phyloP scores from a whole-genome alignment of 2,113 vertebrate genomes.

The Eubucco bourcierii region DNA sequence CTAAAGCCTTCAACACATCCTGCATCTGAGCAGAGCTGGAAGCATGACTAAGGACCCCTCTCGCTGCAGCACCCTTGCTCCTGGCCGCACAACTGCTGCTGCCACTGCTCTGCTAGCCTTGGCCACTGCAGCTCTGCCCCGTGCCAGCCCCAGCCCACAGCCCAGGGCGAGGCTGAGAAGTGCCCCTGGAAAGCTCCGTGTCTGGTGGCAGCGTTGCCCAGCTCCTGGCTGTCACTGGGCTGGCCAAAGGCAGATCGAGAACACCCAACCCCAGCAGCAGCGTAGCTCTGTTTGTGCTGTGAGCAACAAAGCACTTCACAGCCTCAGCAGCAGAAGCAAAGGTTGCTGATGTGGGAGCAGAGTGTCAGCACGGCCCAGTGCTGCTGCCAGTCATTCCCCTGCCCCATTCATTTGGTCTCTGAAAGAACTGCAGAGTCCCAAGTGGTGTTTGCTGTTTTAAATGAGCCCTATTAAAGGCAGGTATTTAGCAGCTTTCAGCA shows the following conservation, averaged over 20 bases:
- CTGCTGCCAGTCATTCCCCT: slow-evolving; percentile 31
- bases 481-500: slow-evolving; percentile 55
- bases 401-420: slow-evolving; percentile 11
- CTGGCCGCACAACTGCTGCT: not conserved
- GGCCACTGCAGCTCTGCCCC: not conserved
- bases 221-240: not conserved
- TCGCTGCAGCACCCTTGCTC: fast-evolving
- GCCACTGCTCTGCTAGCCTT: not conserved
- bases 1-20: slow-evolving; percentile 36
- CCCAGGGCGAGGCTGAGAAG: not conserved
- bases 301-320: slow-evolving; percentile 44
- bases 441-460: slow-evolving; percentile 35
- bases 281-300: slow-evolving; percentile 11
- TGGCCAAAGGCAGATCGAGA: not conserved
- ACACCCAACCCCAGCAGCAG: slow-evolving; percentile 3
- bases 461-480: slow-evolving; percentile 49
- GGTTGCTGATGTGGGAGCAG: not conserved
- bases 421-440: slow-evolving; percentile 25
- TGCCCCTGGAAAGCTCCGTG: not conserved
- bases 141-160: not conserved
- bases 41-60: slow-evolving; percentile 39
- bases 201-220: not conserved
- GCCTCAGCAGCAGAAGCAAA: not conserved
- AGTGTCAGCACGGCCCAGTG: not conserved
- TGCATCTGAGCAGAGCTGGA: not conserved